phyloP scores from a whole-genome alignment of 2,888 invertebrate species.

The Dyspetes luteomarginatus region DNA sequence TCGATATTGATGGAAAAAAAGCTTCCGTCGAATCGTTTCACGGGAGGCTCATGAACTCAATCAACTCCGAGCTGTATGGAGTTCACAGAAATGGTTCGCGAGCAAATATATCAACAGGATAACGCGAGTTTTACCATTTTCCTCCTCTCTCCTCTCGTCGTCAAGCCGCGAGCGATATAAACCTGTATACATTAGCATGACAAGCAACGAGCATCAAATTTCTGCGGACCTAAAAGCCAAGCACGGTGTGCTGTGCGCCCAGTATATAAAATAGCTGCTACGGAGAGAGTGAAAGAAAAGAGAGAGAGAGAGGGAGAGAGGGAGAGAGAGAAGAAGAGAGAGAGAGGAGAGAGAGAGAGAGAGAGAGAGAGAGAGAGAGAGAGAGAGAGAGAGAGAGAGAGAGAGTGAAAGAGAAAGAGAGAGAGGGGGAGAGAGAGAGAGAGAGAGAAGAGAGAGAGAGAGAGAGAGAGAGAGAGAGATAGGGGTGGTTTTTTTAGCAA shows the following conservation, averaged over 20 bases:
- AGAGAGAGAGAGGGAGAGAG: no score
- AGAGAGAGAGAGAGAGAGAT: slow-evolving; percentile 37
- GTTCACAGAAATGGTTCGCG: slow-evolving; percentile 39
- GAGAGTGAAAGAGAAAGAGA: no score
- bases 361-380: no score
- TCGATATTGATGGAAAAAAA: neutral
- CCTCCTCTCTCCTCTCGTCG: neutral
- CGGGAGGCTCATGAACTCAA: neutral
- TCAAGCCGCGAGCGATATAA: slow-evolving; percentile 62
- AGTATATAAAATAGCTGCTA: slow-evolving; percentile 62
- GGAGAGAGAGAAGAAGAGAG: no score
- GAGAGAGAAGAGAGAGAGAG: no score
- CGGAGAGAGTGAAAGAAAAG: no score
- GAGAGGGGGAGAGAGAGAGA: no score
- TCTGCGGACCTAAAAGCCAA: slow-evolving; percentile 79
- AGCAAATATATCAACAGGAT: slow-evolving; percentile 48
- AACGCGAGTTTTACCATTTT: slow-evolving; percentile 40
- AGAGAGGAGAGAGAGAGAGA: no score
- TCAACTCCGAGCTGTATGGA: slow-evolving; percentile 3
- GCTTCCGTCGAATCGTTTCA: neutral
- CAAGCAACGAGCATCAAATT: slow-evolving; percentile 81
- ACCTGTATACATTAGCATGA: slow-evolving; percentile 81
- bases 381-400: no score
- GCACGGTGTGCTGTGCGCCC: slow-evolving; percentile 28
- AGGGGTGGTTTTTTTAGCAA: slow-evolving; percentile 40